Base-by-base conservation (phyloP, 2,888 invertebrate genomes). In the Punctoribates punctum region DNA sequence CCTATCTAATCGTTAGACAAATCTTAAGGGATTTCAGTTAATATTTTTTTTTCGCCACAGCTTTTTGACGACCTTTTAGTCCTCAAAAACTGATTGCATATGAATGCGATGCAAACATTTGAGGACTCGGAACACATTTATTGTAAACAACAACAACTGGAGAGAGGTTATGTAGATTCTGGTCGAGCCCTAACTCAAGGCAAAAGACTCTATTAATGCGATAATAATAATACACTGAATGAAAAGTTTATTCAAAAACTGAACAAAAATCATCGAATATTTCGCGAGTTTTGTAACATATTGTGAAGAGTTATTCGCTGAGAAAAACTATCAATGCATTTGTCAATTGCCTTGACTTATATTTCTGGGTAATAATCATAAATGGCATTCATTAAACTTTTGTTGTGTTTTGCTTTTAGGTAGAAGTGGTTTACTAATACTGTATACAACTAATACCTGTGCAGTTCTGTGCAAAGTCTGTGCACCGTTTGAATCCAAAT, bases 121-220 rank as follows among this genome's bases (percentile, higher is more conserved):
- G 42, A 42, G 13, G 42, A 13, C 42, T 42, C 42, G 42, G 11
- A 42, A 42, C 42, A 42, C 8, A 42, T 9, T 42, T 9, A 42
- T 42, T 13, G 42, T 42, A 42, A 42, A 42, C 42, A 42, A 42
- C 42, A 42, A 42, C 42, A 42, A 42, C 42, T 9, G 11, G 15
- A 60, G 29, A 27, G 13, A 27, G 27, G 60, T 11, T 57, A 57
- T 27, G 25, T 9, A 15, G 17, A 38, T 27, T 23, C 25, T 48
- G 46, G 72, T 72, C 25, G 20, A 72, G 46, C 72, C 46, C 72
- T 48, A 2, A 72, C 48, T 72, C 25, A 46, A 72, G 72, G 72
- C 72, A 72, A 72, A 20, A 72, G 25, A 27, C 38, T 11, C 23
- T 15, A 27, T 29, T 67, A 67, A 67, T 67, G 23, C 13, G 34